Base-by-base conservation (phyloP, 2,888 invertebrate species). In the Agriotes lineatus region DNA sequence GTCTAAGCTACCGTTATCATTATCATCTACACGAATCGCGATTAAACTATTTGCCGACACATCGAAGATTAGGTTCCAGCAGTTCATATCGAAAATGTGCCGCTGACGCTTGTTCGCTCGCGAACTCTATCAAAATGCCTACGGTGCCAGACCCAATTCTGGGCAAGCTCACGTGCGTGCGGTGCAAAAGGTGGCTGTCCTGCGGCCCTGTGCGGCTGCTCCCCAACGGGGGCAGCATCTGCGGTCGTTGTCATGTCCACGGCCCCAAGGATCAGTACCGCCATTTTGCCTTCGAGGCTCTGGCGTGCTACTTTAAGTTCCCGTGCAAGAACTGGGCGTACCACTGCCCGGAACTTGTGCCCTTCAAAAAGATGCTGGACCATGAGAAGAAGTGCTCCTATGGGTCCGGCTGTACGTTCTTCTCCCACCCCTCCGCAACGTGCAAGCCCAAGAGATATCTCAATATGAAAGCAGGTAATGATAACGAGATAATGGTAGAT, bases 361-460 rank as follows among this genome's bases (percentile, higher is more conserved):
- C 74, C 2, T 82, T 82, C 79, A 78, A 82, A 56, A 81, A 80
- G 20, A 74, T 79, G 45, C 56, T 74, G 2, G 67, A 76, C 5
- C 84, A 84, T 70, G 83, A 84, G 72, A 57, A 74, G 0, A 74
- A 78, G 35, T 84, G 84, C 69, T 63, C 72, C 0, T 83, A 80
- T 64, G 70, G 69, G 10, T 69, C 73, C 18, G 65, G 71, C 16
- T 78, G 79, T 42, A 78, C 80, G 33, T 74, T 73, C 1, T 75
- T 79, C 4, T 69, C 70, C 22, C 79, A 78, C 70, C 82, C 80
- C 2, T 78, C 75, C 4, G 74, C 78, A 0, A 72, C 74, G 60
- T 80, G 74, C 67, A 78, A 75, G 70, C 73, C 79, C 1, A 76
- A 77, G 48, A 71, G 79, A 19, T 75, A 78, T 35, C 69, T 80